These are phyloP conservation scores for Cynopterus sphinx DNA, from an alignment of 2,797 vertebrate species.

Conservation along the genomic window DNA sequence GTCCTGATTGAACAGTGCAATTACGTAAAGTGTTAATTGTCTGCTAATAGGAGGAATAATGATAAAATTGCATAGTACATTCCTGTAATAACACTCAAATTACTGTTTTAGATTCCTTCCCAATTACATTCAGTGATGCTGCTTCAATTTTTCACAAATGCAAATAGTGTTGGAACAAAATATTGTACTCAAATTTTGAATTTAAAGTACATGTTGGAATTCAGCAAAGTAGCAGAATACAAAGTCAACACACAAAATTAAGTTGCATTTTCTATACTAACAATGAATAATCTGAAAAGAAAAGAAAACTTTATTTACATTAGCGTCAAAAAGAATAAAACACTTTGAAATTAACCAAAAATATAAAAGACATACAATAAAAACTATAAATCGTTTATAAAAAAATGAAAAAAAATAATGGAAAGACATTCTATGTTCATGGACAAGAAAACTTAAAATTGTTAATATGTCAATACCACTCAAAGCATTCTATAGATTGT, in stretches of 20 bases:
- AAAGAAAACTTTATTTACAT: not conserved
- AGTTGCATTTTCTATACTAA: not conserved
- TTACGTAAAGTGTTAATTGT: slow-evolving; percentile 72
- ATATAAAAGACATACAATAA: not conserved
- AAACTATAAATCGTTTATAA: not conserved
- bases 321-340: not conserved
- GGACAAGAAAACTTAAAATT: not conserved
- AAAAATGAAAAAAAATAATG: not conserved
- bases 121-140: slow-evolving; percentile 44
- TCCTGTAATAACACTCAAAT: slow-evolving; percentile 70
- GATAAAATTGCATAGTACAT: slow-evolving; percentile 70
- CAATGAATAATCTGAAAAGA: not conserved
- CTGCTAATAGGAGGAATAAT: slow-evolving; percentile 61
- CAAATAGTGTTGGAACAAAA: not conserved
- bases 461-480: not conserved
- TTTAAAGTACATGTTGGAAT: slow-evolving; percentile 3
- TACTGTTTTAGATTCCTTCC: slow-evolving; percentile 56
- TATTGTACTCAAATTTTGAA: not conserved
- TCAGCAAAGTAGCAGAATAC: not conserved
- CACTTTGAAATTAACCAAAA: not conserved
- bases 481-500: not conserved
- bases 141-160: slow-evolving; percentile 59
- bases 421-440: not conserved
- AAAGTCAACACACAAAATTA: not conserved
- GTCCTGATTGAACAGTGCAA: slow-evolving; percentile 67